phyloP scores from a whole-genome alignment of 1,140 invertebrate genomes.

The Bombus confusus region DNA sequence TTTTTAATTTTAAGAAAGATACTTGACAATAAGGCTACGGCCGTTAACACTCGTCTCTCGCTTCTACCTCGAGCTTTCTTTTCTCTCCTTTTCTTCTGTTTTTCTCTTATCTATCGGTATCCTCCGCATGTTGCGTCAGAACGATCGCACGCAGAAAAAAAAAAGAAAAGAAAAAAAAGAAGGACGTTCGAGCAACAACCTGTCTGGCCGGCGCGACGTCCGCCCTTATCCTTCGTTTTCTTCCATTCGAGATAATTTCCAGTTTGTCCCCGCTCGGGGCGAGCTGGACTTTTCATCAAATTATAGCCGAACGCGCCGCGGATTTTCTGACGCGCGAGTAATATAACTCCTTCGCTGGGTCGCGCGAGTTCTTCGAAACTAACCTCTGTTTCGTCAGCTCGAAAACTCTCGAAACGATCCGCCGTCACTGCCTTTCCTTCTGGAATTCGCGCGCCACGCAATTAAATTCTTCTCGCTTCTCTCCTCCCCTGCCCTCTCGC shows the following conservation, averaged over 20 bases:
- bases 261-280: constrained; percentile 1
- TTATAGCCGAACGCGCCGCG: neutral
- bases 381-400: neutral
- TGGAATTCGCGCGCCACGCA: neutral
- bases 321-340: neutral
- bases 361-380: neutral
- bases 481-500: neutral
- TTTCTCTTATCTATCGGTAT: too few species aligned
- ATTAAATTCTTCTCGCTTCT: constrained; percentile 7
- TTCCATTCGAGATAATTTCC: constrained; percentile 9
- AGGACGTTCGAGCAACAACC: too few species aligned
- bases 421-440: neutral
- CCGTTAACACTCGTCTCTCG: too few species aligned
- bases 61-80: too few species aligned
- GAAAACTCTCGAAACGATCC: neutral
- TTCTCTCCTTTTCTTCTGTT: too few species aligned
- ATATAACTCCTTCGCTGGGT: too few species aligned
- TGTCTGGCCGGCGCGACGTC: too few species aligned
- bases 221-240: constrained; percentile 4
- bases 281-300: constrained; percentile 11
- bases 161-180: too few species aligned
- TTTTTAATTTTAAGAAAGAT: too few species aligned
- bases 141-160: too few species aligned
- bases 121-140: too few species aligned
- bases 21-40: too few species aligned